phyloP scores from a whole-genome alignment of 2,888 invertebrate species.

The Pegoplata infirma region DNA sequence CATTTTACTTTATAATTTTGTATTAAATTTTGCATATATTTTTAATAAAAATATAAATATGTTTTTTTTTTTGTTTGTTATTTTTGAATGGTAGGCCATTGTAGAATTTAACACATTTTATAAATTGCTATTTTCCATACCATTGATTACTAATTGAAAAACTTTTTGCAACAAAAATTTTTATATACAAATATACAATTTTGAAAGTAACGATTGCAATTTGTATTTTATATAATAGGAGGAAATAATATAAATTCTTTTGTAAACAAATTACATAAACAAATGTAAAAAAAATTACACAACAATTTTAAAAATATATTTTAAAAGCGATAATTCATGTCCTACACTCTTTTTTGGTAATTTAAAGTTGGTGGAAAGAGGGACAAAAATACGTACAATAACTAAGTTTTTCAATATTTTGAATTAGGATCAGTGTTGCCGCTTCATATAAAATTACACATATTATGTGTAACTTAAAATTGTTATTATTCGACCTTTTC shows the following conservation, averaged over 20 bases:
- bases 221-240: not conserved
- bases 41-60: not conserved
- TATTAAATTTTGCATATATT: not conserved
- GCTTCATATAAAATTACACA: no score
- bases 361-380: no score
- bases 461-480: no score
- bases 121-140: conserved; percentile 24
- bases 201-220: not conserved
- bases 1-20: not conserved
- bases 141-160: conserved; percentile 35
- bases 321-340: no score
- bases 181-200: not conserved
- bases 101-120: conserved; percentile 15
- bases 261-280: conserved; percentile 2
- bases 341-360: no score
- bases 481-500: no score
- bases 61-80: no score
- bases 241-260: not conserved
- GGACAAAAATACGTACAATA: no score
- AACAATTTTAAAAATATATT: no score
- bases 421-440: no score
- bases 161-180: conserved; percentile 6
- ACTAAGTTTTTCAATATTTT: no score
- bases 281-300: no score
- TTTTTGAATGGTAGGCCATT: not conserved